A percentile compares a stretch with the other conserved stretches of the same genome.
Conservation (phyloP, 2,888 invertebrate genomes). For the Sarcophaga subvicina region DNA sequence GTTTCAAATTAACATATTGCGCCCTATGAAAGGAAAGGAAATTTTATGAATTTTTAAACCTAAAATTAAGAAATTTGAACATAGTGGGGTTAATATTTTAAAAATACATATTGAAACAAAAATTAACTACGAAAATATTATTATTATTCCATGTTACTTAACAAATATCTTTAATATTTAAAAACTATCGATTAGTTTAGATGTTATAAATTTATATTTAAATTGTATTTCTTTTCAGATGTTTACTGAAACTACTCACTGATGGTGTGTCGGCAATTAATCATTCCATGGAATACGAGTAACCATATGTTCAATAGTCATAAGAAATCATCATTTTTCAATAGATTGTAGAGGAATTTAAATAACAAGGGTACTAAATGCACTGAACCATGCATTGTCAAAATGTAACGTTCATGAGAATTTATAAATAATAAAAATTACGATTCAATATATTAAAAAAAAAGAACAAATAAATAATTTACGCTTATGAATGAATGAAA, state of each 20-base stretch:
- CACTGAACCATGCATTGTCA: slow-evolving; percentile 39
- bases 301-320: slow-evolving; percentile 39
- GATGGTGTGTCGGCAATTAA: slow-evolving; percentile 58
- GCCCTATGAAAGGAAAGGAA: too few species aligned
- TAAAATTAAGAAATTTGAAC: too few species aligned
- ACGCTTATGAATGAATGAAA: too few species aligned
- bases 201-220: slow-evolving; percentile 6
- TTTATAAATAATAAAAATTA: not conserved
- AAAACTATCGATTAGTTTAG: not conserved
- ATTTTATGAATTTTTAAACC: too few species aligned
- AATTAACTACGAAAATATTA: too few species aligned
- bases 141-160: too few species aligned
- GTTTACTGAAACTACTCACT: slow-evolving; percentile 42
- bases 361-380: slow-evolving; percentile 27
- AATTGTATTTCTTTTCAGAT: slow-evolving; percentile 53
- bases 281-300: slow-evolving; percentile 44
- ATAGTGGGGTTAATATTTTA: too few species aligned
- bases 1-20: too few species aligned
- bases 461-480: not conserved
- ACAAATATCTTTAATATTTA: too few species aligned
- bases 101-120: too few species aligned
- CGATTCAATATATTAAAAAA: slow-evolving; percentile 23
- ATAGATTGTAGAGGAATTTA: slow-evolving; percentile 10
- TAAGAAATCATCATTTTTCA: not conserved
- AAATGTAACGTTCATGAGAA: slow-evolving; percentile 6